Conservation (phyloP, 2,113 vertebrate species). For the Prinia subflava region DNA sequence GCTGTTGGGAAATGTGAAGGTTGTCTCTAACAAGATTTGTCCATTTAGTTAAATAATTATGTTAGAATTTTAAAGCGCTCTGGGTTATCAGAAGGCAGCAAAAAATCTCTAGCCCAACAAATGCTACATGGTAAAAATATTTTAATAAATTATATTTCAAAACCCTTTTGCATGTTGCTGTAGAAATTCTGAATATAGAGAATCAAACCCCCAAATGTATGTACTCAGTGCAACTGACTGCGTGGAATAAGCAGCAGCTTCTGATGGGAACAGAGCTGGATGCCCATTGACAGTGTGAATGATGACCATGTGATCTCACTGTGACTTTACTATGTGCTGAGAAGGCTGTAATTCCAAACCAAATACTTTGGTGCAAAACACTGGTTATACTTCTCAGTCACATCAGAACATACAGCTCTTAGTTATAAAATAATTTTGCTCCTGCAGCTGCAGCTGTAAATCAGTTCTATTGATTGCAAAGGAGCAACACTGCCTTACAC, state of each 20-base stretch:
- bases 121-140: not conserved
- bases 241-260: not conserved
- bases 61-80: not conserved
- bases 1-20: slow-evolving; percentile 47
- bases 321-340: not conserved
- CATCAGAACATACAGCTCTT: not conserved
- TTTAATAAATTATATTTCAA: not conserved
- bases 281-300: not conserved
- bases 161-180: not conserved
- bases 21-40: slow-evolving; percentile 4
- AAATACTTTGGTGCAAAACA: not conserved
- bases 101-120: not conserved
- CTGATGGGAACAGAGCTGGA: not conserved
- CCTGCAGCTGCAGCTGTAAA: not conserved
- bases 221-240: not conserved
- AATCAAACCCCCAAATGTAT: not conserved
- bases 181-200: not conserved
- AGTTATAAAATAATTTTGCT: not conserved
- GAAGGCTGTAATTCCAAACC: not conserved
- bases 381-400: not conserved
- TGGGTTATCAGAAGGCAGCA: not conserved
- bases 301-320: not conserved
- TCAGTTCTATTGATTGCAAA: not conserved
- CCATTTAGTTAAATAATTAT: slow-evolving; percentile 6
- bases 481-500: not conserved